Percentiles rank a stretch among this genome's conserved stretches.
phyloP scores from a whole-genome alignment of 2,888 invertebrate genomes.

The Mechanitis mazaeus region DNA sequence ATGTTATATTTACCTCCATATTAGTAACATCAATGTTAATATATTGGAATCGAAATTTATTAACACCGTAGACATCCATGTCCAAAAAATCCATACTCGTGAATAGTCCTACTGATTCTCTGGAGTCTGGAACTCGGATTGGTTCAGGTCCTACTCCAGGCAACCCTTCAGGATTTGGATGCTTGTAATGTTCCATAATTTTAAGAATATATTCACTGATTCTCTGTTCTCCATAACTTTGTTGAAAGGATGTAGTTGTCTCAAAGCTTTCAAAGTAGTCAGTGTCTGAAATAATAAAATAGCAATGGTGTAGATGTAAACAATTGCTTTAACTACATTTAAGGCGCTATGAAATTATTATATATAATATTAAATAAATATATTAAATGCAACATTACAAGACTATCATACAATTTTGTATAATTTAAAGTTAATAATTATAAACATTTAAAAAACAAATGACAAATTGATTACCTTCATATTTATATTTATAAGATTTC shows the following conservation, averaged over 20 bases:
- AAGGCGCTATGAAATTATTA: constrained; percentile 6
- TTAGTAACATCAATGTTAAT: constrained; percentile 83
- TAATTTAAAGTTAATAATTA: no score
- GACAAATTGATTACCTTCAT: no score
- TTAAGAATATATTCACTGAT: constrained; percentile 83
- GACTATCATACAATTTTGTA: no score
- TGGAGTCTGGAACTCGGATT: constrained; percentile 85
- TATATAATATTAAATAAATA: no score
- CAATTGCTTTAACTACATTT: background rate
- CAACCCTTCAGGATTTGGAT: constrained; percentile 86
- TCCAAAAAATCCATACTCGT: constrained; percentile 82
- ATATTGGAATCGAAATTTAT: constrained; percentile 84
- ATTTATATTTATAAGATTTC: no score
- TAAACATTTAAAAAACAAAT: no score
- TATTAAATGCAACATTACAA: no score
- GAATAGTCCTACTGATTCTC: constrained; percentile 81
- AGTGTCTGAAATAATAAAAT: constrained; percentile 20
- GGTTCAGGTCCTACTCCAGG: constrained; percentile 89
- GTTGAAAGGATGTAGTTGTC: constrained; percentile 16
- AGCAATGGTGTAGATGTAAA: constrained; percentile 15
- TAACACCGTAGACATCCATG: constrained; percentile 84
- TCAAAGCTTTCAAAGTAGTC: constrained; percentile 9
- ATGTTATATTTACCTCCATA: constrained; percentile 78
- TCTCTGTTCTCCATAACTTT: constrained; percentile 77
- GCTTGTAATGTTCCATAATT: constrained; percentile 86